phyloP scores from a whole-genome alignment of 2,113 vertebrate genomes.

The Sardina pilchardus region DNA sequence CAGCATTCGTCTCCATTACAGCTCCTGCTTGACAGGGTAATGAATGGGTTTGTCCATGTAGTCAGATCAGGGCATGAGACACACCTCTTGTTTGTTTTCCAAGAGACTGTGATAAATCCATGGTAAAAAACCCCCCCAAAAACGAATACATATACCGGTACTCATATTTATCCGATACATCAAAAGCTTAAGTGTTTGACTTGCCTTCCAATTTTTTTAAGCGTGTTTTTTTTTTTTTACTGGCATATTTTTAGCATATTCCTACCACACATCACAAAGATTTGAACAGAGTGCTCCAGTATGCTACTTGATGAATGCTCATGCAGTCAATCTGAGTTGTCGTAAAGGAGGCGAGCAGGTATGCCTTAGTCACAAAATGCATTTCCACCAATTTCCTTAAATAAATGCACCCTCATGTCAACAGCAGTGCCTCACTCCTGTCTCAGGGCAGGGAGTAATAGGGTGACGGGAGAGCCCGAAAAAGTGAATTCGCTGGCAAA shows the following conservation, averaged over 20 bases:
- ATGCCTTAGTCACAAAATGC: background rate
- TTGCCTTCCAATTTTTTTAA: background rate
- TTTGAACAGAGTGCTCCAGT: background rate
- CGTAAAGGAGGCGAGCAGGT: background rate
- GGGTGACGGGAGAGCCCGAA: background rate
- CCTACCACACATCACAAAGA: background rate
- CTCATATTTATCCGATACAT: constrained; percentile 22
- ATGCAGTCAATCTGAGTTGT: background rate
- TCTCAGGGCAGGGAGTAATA: background rate
- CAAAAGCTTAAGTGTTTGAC: constrained; percentile 11
- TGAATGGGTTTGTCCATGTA: background rate
- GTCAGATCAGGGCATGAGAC: constrained; percentile 26
- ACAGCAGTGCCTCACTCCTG: background rate
- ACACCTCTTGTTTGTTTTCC: background rate
- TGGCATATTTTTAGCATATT: background rate
- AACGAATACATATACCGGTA: constrained; percentile 21
- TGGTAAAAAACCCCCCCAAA: constrained; percentile 16
- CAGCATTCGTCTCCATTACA: constrained; percentile 20
- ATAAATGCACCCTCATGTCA: background rate
- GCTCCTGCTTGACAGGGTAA: background rate
- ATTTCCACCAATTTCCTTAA: background rate
- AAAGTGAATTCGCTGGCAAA: background rate
- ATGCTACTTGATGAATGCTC: background rate
- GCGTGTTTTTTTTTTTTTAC: background rate
- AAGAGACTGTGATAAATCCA: constrained; percentile 27